Evolutionary conservation across 2,888 invertebrate species (phyloP).

Genomic region (Nephrotoma guestfalica): DNA sequence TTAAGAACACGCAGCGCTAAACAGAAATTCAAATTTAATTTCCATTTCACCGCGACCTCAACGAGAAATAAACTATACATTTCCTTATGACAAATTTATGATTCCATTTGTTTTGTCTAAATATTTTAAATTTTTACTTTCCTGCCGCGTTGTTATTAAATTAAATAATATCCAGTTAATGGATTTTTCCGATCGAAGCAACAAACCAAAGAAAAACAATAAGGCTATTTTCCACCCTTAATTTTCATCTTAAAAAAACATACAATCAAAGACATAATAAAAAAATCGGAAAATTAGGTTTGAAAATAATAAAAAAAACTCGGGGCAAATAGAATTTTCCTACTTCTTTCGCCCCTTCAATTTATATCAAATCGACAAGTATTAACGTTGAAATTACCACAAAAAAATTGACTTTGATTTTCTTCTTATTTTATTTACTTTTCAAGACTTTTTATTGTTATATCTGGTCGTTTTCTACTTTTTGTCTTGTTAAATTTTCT

Average conservation of each 20-base stretch:
- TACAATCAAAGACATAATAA: neutral
- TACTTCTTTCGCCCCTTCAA: neutral
- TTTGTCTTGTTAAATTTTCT: neutral
- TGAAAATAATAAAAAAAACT: neutral
- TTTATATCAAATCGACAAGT: neutral
- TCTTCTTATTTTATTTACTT: neutral
- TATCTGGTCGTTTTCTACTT: neutral
- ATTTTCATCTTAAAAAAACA: neutral
- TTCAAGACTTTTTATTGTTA: neutral
- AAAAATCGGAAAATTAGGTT: neutral
- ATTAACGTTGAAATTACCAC: neutral
- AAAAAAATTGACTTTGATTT: neutral
- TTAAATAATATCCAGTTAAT: slow-evolving; percentile 1
- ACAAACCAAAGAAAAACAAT: neutral
- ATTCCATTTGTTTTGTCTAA: neutral
- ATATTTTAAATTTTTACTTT: neutral
- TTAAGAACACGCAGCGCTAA: neutral
- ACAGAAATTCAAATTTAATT: neutral
- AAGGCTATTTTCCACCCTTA: neutral
- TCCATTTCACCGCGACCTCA: neutral
- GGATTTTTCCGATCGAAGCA: neutral
- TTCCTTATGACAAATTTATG: neutral
- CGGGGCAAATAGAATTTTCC: neutral
- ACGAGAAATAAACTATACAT: neutral
- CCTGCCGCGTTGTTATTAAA: neutral